A percentile compares a stretch with the other conserved stretches of the same genome.
Evolutionary conservation across 2,797 vertebrate species (phyloP).

Genomic region (Coreius guichenoti): DNA sequence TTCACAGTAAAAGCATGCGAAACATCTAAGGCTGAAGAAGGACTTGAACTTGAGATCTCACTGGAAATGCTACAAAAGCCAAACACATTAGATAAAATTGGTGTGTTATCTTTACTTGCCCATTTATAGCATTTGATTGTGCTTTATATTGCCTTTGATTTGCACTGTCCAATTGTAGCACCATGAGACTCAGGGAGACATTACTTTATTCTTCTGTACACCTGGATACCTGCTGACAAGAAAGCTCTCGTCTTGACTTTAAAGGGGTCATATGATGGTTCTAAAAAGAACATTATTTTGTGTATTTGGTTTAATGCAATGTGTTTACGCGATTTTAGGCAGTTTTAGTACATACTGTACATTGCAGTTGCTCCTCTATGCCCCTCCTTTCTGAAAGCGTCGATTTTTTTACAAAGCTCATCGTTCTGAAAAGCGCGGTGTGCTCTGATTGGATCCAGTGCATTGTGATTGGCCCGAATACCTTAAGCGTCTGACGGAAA

Average conservation of each 20-base stretch:
- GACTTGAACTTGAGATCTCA: not conserved
- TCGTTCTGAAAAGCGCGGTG: no score
- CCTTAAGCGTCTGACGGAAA: no score
- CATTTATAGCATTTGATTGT: not conserved
- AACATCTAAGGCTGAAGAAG: not conserved
- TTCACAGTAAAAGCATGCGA: not conserved
- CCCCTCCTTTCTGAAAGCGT: no score
- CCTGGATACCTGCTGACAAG: not conserved
- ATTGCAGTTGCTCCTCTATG: no score
- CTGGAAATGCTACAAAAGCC: not conserved
- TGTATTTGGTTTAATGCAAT: no score
- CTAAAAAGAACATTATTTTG: no score
- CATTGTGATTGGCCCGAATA: no score
- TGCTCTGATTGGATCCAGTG: no score
- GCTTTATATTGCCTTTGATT: not conserved
- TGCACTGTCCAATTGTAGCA: not conserved
- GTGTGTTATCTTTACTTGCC: not conserved
- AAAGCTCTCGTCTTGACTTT: not conserved
- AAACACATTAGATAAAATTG: not conserved
- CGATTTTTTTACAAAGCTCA: no score
- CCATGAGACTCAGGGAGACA: not conserved
- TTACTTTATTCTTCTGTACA: not conserved
- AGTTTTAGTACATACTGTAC: no score
- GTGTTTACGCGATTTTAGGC: no score
- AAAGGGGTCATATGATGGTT: not conserved